Evolutionary conservation across 2,888 invertebrate species (phyloP), one percentile per base, ranked within the genome.

Genomic region (Coelopa pilipes): DNA sequence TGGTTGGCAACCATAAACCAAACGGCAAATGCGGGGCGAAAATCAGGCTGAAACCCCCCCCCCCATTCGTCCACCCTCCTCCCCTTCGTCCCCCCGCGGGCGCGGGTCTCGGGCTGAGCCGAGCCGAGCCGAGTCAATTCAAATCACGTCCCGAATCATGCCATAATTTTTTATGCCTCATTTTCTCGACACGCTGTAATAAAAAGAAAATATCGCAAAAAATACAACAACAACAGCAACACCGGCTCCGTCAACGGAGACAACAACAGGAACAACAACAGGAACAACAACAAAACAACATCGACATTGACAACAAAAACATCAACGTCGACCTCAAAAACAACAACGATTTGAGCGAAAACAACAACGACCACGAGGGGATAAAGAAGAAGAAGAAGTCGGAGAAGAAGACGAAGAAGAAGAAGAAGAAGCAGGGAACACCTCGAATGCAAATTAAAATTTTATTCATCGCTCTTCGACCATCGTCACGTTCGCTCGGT

Each of bases 101-200:
- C 2, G 34, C 7, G 34, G 17, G n/a, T 45, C 17, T 5, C 24
- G 10, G 11, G 15, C 10, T 34, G 50, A 66, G 49, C 66, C 21
- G n/a, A 17, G 19, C 12, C 50, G 50, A 66, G 34, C 7, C 34
- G 7, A 66, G 21, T 45, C 68, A 55, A 69, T 24, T 69, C 68
- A 53, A 69, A 69, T 55, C 68, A 55, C 68, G 49, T 47, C 49
- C 9, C 50, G 67, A 68, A 34, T 50, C 67, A 21, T 34, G 57
- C 68, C n/a, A 55, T n/a, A 55, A 69, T 69, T 69, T 69, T 69
- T 55, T 34, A 69, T 53, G 68, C 68, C 57, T 69, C 68, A 69
- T 69, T 69, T 69, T 69, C 68, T 69, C 68, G 55, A 69, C 68
- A 69, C 68, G 68, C 55, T 69, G n/a, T 24, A 57, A 69, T 45